Percentiles rank a stretch among this genome's conserved stretches.
These are phyloP conservation scores for Stomatorhinus ivindoensis DNA, from an alignment of 2,113 vertebrate genomes.

Conservation along the genomic window DNA sequence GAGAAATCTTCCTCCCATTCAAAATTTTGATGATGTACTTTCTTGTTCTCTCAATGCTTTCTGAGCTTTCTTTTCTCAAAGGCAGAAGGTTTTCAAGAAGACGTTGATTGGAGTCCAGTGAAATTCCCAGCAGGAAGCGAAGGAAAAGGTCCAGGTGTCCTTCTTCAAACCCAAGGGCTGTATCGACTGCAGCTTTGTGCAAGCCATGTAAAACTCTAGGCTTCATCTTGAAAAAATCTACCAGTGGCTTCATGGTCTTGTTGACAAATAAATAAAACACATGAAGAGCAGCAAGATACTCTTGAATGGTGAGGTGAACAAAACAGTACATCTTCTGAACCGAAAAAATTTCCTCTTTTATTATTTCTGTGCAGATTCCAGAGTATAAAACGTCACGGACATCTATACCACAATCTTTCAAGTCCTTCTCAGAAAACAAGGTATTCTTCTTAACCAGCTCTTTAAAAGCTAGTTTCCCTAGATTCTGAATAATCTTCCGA, in stretches of 20 bases:
- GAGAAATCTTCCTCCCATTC: not conserved
- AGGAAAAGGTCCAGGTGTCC: slow-evolving; percentile 16
- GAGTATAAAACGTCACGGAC: not conserved
- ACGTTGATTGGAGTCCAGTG: not conserved
- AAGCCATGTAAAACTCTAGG: not conserved
- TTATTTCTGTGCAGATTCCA: slow-evolving; percentile 13
- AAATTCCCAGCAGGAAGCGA: slow-evolving; percentile 22
- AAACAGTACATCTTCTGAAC: not conserved
- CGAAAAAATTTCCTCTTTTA: not conserved
- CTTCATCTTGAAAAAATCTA: not conserved
- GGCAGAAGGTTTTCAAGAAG: slow-evolving; percentile 2
- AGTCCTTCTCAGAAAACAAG: slow-evolving; percentile 1
- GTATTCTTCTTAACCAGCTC: not conserved
- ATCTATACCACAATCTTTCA: slow-evolving; percentile 10
- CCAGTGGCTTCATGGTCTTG: not conserved
- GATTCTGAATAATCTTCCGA: not conserved
- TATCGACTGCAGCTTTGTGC: slow-evolving; percentile 16
- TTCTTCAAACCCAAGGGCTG: not conserved
- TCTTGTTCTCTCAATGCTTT: not conserved
- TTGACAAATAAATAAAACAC: slow-evolving; percentile 13
- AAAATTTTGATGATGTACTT: not conserved
- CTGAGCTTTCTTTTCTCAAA: not conserved
- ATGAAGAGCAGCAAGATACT: slow-evolving; percentile 25
- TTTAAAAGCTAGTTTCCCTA: slow-evolving; percentile 18
- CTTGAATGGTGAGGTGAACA: slow-evolving; percentile 6